phyloP scores from a whole-genome alignment of 2,797 vertebrate species.

The Sebastes jordani region DNA sequence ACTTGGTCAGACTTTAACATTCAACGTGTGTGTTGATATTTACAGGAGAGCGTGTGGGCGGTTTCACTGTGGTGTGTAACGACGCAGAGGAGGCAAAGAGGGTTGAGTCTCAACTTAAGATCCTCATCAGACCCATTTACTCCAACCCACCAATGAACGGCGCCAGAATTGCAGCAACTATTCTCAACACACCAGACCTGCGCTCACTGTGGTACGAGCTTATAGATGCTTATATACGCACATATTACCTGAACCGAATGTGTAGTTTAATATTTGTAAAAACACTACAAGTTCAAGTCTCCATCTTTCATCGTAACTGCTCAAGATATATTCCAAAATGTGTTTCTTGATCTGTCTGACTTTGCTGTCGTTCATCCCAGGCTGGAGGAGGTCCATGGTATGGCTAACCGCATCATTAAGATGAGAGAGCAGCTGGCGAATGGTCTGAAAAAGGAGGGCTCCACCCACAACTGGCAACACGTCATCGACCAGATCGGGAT shows the following conservation, averaged over 20 bases:
- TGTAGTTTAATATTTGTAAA: neutral
- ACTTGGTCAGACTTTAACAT: neutral
- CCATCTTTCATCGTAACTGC: neutral
- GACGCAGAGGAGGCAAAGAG: conserved; percentile 93
- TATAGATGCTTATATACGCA: neutral
- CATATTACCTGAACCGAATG: neutral
- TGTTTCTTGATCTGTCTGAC: neutral
- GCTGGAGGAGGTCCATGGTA: conserved; percentile 92
- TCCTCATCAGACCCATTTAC: conserved; percentile 97
- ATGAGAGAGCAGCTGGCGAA: conserved; percentile 93
- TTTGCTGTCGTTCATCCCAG: conserved; percentile 62
- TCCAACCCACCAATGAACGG: conserved; percentile 97
- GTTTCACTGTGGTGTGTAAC: conserved; percentile 92
- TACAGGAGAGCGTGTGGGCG: conserved; percentile 95
- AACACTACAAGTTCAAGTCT: neutral
- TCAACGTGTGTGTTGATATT: neutral
- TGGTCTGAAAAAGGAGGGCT: conserved; percentile 95
- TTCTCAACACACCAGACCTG: conserved; percentile 92
- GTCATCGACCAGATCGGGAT: conserved; percentile 98
- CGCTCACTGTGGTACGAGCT: conserved; percentile 66
- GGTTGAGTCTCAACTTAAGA: conserved; percentile 97
- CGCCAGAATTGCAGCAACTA: conserved; percentile 91
- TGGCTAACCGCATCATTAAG: conserved; percentile 96
- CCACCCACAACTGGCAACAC: conserved; percentile 94
- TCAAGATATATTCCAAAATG: neutral